Evolutionary conservation across 2,888 invertebrate genomes (phyloP).

Genomic region (Drosophila recens): DNA sequence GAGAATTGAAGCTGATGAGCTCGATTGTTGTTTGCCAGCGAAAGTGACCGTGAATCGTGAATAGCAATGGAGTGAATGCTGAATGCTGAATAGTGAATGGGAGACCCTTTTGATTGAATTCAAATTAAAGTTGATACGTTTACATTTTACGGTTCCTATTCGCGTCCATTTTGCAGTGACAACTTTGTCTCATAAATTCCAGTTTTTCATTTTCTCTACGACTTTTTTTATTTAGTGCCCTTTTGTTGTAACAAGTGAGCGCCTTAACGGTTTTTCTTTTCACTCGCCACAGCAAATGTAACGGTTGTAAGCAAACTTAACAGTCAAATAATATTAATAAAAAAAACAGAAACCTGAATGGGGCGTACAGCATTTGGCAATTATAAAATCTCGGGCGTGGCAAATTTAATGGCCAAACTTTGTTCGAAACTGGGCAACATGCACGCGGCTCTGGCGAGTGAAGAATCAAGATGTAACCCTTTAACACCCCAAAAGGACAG

Average conservation of each 20-base stretch:
- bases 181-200: slow-evolving; percentile 51
- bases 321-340: too few species aligned
- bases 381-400: slow-evolving; percentile 61
- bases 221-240: slow-evolving; percentile 15
- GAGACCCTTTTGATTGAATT: slow-evolving; percentile 74
- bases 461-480: slow-evolving; percentile 17
- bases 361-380: slow-evolving; percentile 70
- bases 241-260: slow-evolving; percentile 69
- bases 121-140: slow-evolving; percentile 69
- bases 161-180: slow-evolving; percentile 60
- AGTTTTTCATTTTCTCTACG: slow-evolving; percentile 30
- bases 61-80: slow-evolving; percentile 34
- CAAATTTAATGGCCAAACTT: slow-evolving; percentile 75
- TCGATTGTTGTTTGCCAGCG: slow-evolving; percentile 75
- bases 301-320: slow-evolving; percentile 44
- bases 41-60: slow-evolving; percentile 57
- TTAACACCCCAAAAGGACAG: slow-evolving; percentile 35
- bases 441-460: slow-evolving; percentile 47
- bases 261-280: slow-evolving; percentile 61
- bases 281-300: slow-evolving; percentile 49
- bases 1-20: slow-evolving; percentile 68
- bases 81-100: slow-evolving; percentile 37
- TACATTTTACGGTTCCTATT: slow-evolving; percentile 28
- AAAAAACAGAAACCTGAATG: slow-evolving; percentile 18
- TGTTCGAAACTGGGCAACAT: slow-evolving; percentile 42